Percentiles rank a stretch among this genome's conserved stretches.
Evolutionary conservation across 1,140 invertebrate genomes (phyloP).

Genomic region (Psix sp.): DNA sequence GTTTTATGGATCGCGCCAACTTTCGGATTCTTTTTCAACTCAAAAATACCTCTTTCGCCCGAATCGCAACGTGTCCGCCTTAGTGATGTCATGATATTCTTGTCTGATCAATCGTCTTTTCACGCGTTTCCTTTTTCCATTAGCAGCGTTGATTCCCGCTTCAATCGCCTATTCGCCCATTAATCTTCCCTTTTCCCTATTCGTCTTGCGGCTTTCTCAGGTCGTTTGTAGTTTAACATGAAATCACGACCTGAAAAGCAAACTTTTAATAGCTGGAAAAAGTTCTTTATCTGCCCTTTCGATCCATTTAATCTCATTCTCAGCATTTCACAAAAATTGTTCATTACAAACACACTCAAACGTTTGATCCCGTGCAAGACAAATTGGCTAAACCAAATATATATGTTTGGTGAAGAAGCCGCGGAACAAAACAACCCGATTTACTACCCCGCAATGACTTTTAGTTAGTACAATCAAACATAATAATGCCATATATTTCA

Average conservation of each 20-base stretch:
- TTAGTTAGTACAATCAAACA: background rate
- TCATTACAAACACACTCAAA: no score
- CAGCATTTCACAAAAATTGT: no score
- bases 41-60: background rate
- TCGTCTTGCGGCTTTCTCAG: background rate
- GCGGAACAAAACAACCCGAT: no score
- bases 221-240: background rate
- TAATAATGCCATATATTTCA: background rate
- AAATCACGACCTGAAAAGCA: no score
- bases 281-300: no score
- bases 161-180: conserved; percentile 1
- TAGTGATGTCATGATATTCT: conserved; percentile 1
- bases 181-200: background rate
- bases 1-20: background rate
- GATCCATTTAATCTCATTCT: no score
- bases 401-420: no score
- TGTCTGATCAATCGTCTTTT: background rate
- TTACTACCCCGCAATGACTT: no score
- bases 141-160: background rate
- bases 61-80: conserved; percentile 1
- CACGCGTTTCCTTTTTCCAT: conserved; percentile 1
- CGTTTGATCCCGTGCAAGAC: no score
- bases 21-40: background rate
- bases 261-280: no score
- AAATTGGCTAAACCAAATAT: no score